phyloP scores from a whole-genome alignment of 2,888 invertebrate genomes.

The Drosophila prostipennis region DNA sequence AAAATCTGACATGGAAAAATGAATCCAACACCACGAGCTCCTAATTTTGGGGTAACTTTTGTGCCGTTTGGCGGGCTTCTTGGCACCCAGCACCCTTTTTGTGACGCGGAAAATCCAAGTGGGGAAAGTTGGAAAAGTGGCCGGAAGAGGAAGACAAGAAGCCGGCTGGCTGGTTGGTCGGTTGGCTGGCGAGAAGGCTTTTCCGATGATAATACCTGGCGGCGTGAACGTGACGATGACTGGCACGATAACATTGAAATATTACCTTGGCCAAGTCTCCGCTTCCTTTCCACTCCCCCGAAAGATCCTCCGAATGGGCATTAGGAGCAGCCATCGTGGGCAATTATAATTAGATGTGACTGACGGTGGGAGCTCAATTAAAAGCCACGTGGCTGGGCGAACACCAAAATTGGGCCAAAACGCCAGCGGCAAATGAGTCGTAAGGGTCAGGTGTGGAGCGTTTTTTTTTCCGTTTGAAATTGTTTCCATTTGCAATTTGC shows the following conservation, averaged over 20 bases:
- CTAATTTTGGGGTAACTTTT: constrained; percentile 54
- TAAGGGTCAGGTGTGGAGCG: too few relatives aligned
- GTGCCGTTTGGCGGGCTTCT: constrained; percentile 27
- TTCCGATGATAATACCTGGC: constrained; percentile 61
- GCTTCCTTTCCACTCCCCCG: not conserved
- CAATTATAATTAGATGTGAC: constrained; percentile 76
- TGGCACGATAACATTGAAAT: constrained; percentile 63
- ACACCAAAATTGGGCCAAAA: constrained; percentile 72
- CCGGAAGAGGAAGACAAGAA: constrained; percentile 5
- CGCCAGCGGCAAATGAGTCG: constrained; percentile 40
- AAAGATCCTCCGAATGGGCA: constrained; percentile 1
- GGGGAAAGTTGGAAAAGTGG: constrained; percentile 1
- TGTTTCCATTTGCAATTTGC: constrained; percentile 72
- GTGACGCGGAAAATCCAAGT: constrained; percentile 14
- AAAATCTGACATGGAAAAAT: constrained; percentile 65
- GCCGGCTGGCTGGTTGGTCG: not conserved
- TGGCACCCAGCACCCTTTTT: constrained; percentile 22
- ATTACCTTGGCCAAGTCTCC: constrained; percentile 28
- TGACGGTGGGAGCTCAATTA: constrained; percentile 65
- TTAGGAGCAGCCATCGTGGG: constrained; percentile 20
- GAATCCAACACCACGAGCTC: constrained; percentile 41
- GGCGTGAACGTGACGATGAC: constrained; percentile 66
- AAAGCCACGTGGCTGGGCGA: constrained; percentile 63
- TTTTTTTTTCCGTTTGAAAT: constrained; percentile 56
- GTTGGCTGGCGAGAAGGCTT: constrained; percentile 12